Evolutionary conservation across 2,113 vertebrate genomes (phyloP).

Genomic region (Pygoscelis antarcticus): DNA sequence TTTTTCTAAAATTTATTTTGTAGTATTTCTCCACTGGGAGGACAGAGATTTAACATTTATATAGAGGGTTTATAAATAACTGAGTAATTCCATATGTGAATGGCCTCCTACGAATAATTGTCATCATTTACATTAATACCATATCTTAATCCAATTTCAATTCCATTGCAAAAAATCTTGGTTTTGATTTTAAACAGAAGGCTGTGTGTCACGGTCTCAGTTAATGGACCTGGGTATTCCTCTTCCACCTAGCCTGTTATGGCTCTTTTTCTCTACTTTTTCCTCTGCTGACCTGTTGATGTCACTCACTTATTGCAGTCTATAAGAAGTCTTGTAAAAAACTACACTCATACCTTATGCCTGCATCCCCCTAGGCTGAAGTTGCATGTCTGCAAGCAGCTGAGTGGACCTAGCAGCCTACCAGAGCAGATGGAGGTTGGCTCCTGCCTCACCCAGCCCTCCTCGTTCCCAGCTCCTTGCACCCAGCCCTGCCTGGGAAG

Average conservation of each 20-base stretch:
- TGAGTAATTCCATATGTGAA: not conserved
- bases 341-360: not conserved
- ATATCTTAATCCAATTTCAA: not conserved
- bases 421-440: not conserved
- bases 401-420: not conserved
- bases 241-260: not conserved
- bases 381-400: not conserved
- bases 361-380: not conserved
- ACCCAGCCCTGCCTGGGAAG: not conserved
- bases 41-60: not conserved
- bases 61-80: not conserved
- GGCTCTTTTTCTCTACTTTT: not conserved
- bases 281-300: not conserved
- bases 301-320: not conserved
- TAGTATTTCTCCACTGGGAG: not conserved
- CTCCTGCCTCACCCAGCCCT: not conserved
- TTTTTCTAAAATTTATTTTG: not conserved
- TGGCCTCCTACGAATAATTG: not conserved
- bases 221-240: not conserved
- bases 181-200: not conserved
- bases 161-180: not conserved
- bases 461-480: fast-evolving
- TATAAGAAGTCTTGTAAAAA: not conserved
- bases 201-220: not conserved
- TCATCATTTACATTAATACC: not conserved